Evolutionary conservation across 2,888 invertebrate species (phyloP), one percentile per base, ranked within the genome.

Genomic region (Heliconius erato): DNA sequence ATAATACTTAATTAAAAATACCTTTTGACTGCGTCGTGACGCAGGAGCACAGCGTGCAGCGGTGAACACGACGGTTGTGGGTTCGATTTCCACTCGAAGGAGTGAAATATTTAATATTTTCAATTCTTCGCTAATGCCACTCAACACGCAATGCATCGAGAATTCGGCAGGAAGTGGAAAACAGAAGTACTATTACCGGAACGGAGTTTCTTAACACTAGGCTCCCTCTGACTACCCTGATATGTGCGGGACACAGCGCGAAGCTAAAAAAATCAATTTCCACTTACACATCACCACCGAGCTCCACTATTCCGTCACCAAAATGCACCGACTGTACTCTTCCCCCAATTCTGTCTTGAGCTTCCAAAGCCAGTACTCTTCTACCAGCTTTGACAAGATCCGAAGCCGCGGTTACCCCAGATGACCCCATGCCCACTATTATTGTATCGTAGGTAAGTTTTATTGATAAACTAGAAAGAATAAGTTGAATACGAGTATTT

Each of bases 201-300:
- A 14, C 49, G 16, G 16, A 49, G 49, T 49, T 3, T 49, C 49
- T 49, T 49, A 49, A 49, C 16, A 49, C 49, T 49, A 16, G 49
- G 49, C 5, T 49, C 49, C 49, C 49, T 49, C 49, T 49, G 49
- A 12, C 59, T 59, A 59, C 23, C 16, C n/a, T 23, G 59, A 16
- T 19, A 19, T 59, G 23, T 6, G 65, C 65, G 63, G 63, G 63
- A 65, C 26, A 0, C 65, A 65, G 65, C 65, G 65, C 9, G 26
- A 65, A 65, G 65, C n/a, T 65, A n/a, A 65, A 35, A 32, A 35
- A 35, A 35, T 9, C 0, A 23, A 1, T 59, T 59, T 23, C 59
- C 59, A 59, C 49, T 82, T 35, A 94, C 94, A 94, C 94, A 80
- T 94, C 94, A 0, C 94, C 94, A 0, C 94, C 94, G 0, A 94